A percentile compares a stretch with the other conserved stretches of the same genome.
phyloP scores from a whole-genome alignment of 2,888 invertebrate genomes.

The Pristionchus entomophagus region DNA sequence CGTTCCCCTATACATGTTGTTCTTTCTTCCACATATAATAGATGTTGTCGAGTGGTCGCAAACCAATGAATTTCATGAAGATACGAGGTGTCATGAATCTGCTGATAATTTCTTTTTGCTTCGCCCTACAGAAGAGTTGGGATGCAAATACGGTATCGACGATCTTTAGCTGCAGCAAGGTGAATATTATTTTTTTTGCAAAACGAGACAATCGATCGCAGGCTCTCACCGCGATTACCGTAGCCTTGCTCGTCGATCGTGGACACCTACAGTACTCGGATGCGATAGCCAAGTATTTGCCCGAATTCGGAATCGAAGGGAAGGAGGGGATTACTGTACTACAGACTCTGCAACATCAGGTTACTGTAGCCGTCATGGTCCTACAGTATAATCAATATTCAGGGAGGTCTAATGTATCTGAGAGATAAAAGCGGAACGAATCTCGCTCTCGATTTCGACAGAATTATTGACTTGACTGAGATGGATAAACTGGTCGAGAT shows the following conservation, averaged over 20 bases:
- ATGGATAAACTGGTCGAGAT: neutral
- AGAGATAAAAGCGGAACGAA: neutral
- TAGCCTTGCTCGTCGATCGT: conserved; percentile 74
- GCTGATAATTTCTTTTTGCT: too few relatives aligned
- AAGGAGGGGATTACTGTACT: conserved; percentile 76
- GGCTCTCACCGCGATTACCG: conserved; percentile 34
- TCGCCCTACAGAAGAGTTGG: too few relatives aligned
- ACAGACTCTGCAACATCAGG: conserved; percentile 18
- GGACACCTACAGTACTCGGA: conserved; percentile 75
- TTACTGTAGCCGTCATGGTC: neutral
- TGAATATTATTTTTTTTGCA: too few relatives aligned
- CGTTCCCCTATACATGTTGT: too few relatives aligned
- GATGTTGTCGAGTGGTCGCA: too few relatives aligned
- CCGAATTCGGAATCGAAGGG: conserved; percentile 76
- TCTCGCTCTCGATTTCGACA: neutral
- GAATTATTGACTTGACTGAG: neutral
- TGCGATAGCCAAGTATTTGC: conserved; percentile 76
- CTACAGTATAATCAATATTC: neutral
- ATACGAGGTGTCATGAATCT: too few relatives aligned
- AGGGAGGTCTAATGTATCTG: neutral
- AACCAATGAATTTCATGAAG: too few relatives aligned
- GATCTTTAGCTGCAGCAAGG: conserved; percentile 38
- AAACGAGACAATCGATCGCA: neutral
- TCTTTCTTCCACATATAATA: too few relatives aligned
- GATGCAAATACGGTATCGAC: conserved; percentile 42